Conservation (phyloP, 2,797 vertebrate genomes). For the Sebastes nivosus region DNA sequence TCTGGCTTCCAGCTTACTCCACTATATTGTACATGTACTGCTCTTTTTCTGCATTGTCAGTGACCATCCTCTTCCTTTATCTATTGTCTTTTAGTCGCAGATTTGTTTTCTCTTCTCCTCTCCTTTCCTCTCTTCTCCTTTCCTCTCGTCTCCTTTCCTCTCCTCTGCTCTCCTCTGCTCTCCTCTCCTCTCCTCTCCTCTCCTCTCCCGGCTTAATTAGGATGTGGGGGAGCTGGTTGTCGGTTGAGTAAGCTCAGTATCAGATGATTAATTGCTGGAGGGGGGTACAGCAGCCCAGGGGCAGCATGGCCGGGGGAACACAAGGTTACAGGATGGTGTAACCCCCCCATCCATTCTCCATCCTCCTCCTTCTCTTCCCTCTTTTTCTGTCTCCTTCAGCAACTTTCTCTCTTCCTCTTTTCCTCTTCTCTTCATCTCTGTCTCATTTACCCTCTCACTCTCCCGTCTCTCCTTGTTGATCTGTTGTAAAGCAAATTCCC, state of each 20-base stretch:
- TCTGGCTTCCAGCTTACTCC: conserved; percentile 17
- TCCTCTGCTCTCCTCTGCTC: not conserved
- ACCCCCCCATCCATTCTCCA: conserved; percentile 23
- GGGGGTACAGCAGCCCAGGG: conserved; percentile 76
- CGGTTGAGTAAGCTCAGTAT: conserved; percentile 85
- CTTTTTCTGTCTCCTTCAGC: conserved; percentile 48
- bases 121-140: conserved; percentile 5
- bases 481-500: conserved; percentile 60
- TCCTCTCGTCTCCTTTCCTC: conserved; percentile 6
- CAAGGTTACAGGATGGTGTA: conserved; percentile 79
- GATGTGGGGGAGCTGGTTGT: conserved; percentile 79
- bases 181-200: not conserved
- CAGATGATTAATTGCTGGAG: conserved; percentile 86
- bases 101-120: conserved; percentile 12
- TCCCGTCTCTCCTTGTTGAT: conserved; percentile 66
- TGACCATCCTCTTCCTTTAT: conserved; percentile 26
- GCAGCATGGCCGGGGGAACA: conserved; percentile 74
- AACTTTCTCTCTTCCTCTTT: conserved; percentile 36
- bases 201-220: conserved; percentile 77
- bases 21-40: conserved; percentile 1
- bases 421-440: conserved; percentile 65
- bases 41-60: conserved; percentile 38
- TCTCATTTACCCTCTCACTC: conserved; percentile 70
- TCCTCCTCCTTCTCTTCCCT: conserved; percentile 18
- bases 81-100: conserved; percentile 11